phyloP scores from a whole-genome alignment of 2,113 vertebrate genomes.

The Phalacrocorax carbo region DNA sequence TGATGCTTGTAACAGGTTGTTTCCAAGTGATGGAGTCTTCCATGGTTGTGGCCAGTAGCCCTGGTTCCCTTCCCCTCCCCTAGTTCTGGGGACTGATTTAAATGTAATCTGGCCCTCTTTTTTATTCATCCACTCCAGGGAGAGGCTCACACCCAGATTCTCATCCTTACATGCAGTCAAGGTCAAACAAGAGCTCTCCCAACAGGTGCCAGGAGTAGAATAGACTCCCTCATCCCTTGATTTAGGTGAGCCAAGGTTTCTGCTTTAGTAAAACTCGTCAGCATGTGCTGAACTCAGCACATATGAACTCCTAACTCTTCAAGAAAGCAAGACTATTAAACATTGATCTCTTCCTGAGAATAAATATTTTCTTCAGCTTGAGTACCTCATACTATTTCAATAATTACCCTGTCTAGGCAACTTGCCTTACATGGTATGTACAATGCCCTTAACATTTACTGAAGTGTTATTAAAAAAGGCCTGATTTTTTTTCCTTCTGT shows the following conservation, averaged over 20 bases:
- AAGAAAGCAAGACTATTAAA: not conserved
- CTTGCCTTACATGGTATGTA: not conserved
- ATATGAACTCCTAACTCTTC: not conserved
- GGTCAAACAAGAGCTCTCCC: not conserved
- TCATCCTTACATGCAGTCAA: not conserved
- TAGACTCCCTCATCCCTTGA: accelerated
- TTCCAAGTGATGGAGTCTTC: accelerated
- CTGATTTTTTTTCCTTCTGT: not conserved
- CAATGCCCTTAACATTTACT: not conserved
- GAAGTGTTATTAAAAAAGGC: not conserved
- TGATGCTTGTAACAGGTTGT: not conserved
- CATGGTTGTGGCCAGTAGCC: not conserved
- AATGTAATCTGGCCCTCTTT: not conserved
- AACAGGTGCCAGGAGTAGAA: not conserved
- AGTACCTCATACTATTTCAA: not conserved
- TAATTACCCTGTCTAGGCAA: not conserved
- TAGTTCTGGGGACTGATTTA: not conserved
- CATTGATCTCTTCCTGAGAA: not conserved
- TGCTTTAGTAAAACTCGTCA: not conserved
- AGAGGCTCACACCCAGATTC: not conserved
- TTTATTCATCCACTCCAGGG: not conserved
- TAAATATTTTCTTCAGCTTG: not conserved
- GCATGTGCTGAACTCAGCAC: not conserved
- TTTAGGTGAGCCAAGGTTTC: not conserved
- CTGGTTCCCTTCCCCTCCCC: accelerated